A percentile compares a stretch with the other conserved stretches of the same genome.
These are phyloP conservation scores for Piaya cayana DNA, from an alignment of 2,113 vertebrate species.

Conservation along the genomic window DNA sequence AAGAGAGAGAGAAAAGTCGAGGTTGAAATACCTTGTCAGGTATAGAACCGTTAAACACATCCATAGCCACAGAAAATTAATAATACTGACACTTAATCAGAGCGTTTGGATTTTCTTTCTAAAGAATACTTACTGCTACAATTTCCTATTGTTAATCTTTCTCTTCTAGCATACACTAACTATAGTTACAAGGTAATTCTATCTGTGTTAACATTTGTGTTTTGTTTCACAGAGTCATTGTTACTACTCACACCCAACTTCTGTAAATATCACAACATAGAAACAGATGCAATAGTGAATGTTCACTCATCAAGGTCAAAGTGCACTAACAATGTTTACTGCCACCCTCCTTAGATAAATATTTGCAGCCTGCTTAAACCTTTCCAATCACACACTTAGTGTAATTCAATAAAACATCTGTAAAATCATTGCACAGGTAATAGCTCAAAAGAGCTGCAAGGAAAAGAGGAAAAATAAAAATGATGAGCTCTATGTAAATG, in stretches of 20 bases:
- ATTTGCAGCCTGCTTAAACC: neutral
- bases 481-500: neutral
- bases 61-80: neutral
- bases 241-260: neutral
- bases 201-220: neutral
- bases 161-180: neutral
- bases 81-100: neutral
- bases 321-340: neutral
- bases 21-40: neutral
- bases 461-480: neutral
- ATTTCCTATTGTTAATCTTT: neutral
- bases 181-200: neutral
- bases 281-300: neutral
- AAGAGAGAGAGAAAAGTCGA: conserved; percentile 52
- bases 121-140: neutral
- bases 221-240: neutral
- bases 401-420: neutral
- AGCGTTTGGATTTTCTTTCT: neutral
- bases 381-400: neutral
- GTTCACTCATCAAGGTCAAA: neutral
- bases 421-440: neutral
- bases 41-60: neutral
- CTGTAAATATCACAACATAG: neutral
- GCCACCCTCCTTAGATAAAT: conserved; percentile 13
- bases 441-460: neutral